Evolutionary conservation across 2,113 vertebrate genomes (phyloP).

Genomic region (Anarhynchus alexandrinus): DNA sequence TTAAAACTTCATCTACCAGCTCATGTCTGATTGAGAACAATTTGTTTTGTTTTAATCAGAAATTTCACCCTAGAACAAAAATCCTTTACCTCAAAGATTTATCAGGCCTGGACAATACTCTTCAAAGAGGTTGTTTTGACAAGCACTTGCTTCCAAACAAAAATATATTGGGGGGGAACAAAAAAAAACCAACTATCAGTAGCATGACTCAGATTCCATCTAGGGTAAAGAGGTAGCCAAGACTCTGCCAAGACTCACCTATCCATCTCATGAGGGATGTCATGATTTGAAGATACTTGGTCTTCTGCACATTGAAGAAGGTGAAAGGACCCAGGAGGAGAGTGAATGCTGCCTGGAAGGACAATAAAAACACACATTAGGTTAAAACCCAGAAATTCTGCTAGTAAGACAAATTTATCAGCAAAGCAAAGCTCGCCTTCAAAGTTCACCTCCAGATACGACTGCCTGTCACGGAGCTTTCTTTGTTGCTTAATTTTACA

Average conservation of each 20-base stretch:
- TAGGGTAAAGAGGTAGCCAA: background rate
- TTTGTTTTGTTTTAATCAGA: background rate
- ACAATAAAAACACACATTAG: background rate
- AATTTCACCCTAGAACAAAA: background rate
- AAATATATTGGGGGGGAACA: background rate
- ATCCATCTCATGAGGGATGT: constrained; percentile 98
- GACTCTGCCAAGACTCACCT: constrained; percentile 80
- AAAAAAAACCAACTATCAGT: background rate
- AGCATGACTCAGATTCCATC: background rate
- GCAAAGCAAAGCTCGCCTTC: background rate
- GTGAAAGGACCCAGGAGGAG: constrained; percentile 92
- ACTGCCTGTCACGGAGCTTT: background rate
- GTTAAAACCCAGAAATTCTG: background rate
- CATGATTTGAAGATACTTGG: constrained; percentile 96
- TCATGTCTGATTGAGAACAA: background rate
- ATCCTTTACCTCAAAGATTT: background rate
- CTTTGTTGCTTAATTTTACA: background rate
- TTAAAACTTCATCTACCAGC: background rate
- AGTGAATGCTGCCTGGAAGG: constrained; percentile 82
- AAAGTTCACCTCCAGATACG: background rate
- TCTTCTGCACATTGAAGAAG: constrained; percentile 98
- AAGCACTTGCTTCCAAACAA: background rate
- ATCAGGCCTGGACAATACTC: background rate
- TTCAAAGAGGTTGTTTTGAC: background rate
- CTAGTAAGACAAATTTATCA: background rate